Percentiles rank a stretch among this genome's conserved stretches.
Conservation (phyloP, 2,888 invertebrate species). For the Dasypogon diadema region DNA sequence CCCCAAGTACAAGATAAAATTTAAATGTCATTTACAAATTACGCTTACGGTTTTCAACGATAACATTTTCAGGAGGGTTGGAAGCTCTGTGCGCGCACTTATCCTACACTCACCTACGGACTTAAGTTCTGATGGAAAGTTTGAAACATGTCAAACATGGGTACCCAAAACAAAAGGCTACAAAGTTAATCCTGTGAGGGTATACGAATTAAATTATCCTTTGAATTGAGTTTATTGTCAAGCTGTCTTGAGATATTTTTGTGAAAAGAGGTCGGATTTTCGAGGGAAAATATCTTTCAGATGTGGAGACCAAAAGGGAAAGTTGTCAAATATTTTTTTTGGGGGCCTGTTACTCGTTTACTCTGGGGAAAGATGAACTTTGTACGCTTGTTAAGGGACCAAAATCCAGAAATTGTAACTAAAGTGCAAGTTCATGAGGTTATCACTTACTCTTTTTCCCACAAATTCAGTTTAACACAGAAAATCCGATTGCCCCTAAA, state of each 20-base stretch:
- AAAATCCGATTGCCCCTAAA: no score
- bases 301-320: no score
- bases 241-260: slow-evolving; percentile 31
- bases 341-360: no score
- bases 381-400: no score
- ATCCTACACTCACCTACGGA: background rate
- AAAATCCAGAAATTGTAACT: no score
- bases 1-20: slow-evolving; percentile 36
- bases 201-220: slow-evolving; percentile 36
- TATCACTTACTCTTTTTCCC: no score
- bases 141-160: slow-evolving; percentile 40
- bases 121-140: slow-evolving; percentile 18
- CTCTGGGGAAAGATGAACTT: no score
- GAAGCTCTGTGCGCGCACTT: background rate
- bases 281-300: no score
- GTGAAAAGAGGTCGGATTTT: slow-evolving; percentile 27
- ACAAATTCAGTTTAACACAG: no score
- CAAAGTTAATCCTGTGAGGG: slow-evolving; percentile 26
- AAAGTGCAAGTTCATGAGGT: no score
- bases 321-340: no score
- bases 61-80: slow-evolving; percentile 29
- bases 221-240: slow-evolving; percentile 39
- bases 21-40: slow-evolving; percentile 49
- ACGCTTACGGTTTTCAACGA: slow-evolving; percentile 40
- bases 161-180: slow-evolving; percentile 34